Evolutionary conservation across 2,888 invertebrate species (phyloP).

Genomic region (Crepidodera aurea): DNA sequence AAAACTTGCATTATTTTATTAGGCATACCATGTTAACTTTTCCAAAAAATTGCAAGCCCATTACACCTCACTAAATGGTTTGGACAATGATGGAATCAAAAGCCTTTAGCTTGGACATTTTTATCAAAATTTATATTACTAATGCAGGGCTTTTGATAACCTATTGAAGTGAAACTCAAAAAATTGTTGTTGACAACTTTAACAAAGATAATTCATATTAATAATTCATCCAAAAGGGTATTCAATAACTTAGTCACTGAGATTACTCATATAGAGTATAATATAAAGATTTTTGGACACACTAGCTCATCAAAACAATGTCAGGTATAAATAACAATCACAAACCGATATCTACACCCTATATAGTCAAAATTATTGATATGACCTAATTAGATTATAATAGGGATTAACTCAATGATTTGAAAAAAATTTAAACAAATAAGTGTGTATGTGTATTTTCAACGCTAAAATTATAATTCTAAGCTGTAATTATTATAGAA

Average conservation of each 20-base stretch:
- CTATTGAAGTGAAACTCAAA: too few relatives aligned
- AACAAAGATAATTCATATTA: too few relatives aligned
- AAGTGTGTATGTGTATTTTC: background rate
- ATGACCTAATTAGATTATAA: conserved; percentile 15
- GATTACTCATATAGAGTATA: background rate
- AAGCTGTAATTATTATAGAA: background rate
- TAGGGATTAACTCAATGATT: background rate
- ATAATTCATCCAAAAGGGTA: too few relatives aligned
- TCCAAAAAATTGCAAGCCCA: too few relatives aligned
- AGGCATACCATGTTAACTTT: too few relatives aligned
- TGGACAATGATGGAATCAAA: too few relatives aligned
- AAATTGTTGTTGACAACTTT: too few relatives aligned
- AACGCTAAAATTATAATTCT: background rate
- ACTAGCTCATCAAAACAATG: background rate
- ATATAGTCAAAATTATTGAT: conserved; percentile 16
- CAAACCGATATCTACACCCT: conserved; percentile 9
- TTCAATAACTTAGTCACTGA: background rate
- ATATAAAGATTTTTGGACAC: background rate
- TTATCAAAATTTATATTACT: too few relatives aligned
- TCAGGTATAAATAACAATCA: background rate
- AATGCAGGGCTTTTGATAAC: too few relatives aligned
- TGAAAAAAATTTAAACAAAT: background rate
- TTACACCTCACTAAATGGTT: too few relatives aligned
- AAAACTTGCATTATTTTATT: too few relatives aligned
- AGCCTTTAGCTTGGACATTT: too few relatives aligned